These are phyloP conservation scores for Microplitis manilae DNA, from an alignment of 2,888 invertebrate species.

Conservation along the genomic window DNA sequence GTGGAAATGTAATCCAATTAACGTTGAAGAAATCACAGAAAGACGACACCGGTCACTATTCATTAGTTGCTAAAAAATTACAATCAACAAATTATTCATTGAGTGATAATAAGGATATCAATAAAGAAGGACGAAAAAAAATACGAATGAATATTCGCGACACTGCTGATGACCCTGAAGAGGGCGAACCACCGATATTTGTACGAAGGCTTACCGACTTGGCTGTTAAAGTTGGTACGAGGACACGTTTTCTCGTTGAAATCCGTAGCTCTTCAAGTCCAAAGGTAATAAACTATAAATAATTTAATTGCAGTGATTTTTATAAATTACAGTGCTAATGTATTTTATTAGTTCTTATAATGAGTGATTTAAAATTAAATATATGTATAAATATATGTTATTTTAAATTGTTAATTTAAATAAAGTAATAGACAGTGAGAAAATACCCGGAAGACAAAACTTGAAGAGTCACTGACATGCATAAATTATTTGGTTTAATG, in stretches of 20 bases:
- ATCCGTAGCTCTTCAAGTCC: conserved; percentile 85
- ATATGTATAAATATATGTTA: no score
- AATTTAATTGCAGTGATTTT: neutral
- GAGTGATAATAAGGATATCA: conserved; percentile 48
- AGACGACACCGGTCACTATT: conserved; percentile 74
- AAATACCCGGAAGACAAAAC: conserved; percentile 16
- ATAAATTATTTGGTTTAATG: conserved; percentile 22
- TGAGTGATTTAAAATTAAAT: neutral
- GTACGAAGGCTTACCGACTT: conserved; percentile 88
- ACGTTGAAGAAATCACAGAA: conserved; percentile 66
- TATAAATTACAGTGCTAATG: neutral
- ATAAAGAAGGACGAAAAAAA: conserved; percentile 49
- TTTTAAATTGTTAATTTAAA: neutral
- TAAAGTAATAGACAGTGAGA: conserved; percentile 3
- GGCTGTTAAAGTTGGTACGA: conserved; percentile 90
- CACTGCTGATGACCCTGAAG: conserved; percentile 64
- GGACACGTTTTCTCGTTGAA: conserved; percentile 88
- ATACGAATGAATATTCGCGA: conserved; percentile 65
- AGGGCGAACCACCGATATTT: conserved; percentile 85
- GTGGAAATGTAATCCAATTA: conserved; percentile 78
- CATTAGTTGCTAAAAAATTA: conserved; percentile 81
- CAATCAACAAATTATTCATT: conserved; percentile 71
- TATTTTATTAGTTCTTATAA: neutral
- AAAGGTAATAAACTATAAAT: conserved; percentile 75
- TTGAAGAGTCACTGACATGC: conserved; percentile 26